Evolutionary conservation across 2,888 invertebrate genomes (phyloP), one percentile per base, ranked within the genome.

Genomic region (Tenthredo amoena): DNA sequence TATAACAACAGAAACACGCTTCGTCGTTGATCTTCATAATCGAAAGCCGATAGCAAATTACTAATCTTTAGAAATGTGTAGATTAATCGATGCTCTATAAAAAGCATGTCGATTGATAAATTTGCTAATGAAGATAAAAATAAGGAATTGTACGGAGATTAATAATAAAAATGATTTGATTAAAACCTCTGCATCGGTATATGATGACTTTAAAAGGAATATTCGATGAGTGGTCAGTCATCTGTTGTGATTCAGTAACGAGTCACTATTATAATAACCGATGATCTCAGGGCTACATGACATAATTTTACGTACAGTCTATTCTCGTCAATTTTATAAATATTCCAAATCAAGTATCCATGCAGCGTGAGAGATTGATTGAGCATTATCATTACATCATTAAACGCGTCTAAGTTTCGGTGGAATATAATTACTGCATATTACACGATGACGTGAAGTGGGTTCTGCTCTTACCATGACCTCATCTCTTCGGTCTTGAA

Each of bases 401-500:
- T 15, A 18, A 37, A 74, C 74, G 47, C 43, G 21, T 47, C 1
- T 26, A 47, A 21, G n/a, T 34, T 55, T 31, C 50, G 77, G 50
- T 50, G 21, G 21, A 74, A 31, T 34, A 55, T 50, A 34, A 50
- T 50, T 31, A 50, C 18, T 18, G 26, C 18, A 21, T 72, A 40
- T 4, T 26, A 26, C 26, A 26, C 26, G 62, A 81, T 81, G 37
- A 81, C 18, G 77, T 50, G 50, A 18, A 55, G 5, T 31, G 6
- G 77, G 40, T n/a, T 40, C 37, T 62, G 2, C 10, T 7, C 55
- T 21, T 12, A 15, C 31, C 77, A 65, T 86, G 86, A 86, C 79
- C 77, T 86, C 86, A 86, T 84, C 37, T 34, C 26, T 71, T 43
- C 77, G 47, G 62, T 72, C 84, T 84, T 77, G 72, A 34, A 5